Evolutionary conservation across 53 echinoderm and acorn worm genomes (phyloP), one percentile per base, ranked within the genome.

Genomic region (Temnopleurus reevesii): DNA sequence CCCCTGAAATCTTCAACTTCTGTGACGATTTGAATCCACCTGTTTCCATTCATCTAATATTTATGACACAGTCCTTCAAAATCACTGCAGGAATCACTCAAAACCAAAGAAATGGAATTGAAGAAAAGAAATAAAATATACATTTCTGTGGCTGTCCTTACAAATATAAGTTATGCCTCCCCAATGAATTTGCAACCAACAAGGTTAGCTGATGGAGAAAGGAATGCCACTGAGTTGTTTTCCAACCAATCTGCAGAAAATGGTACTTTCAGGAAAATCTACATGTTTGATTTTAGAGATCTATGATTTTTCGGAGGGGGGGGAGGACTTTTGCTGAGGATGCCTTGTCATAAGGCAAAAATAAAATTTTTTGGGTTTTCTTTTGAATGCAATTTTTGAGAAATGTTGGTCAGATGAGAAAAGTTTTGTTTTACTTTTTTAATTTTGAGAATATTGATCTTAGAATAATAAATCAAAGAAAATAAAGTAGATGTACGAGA

Each of bases 31-130:
- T 3, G 4, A 58, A 58, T 8, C 71, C 71, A 71, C 71, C 71
- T 71, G 71, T 71, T 71, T 71, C 41, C 38, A 71, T 38, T 71
- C 71, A 71, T 38, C 41, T 71, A 21, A 8, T 41, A 71, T 71
- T 71, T 41, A 71, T 71, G 71, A 71, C 71, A 71, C 19, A 8
- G 71, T 71, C 71, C 71, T 71, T 21, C 21, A 71, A 36, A 71
- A 71, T 71, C 71, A 71, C n/a, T 34, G 23, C 17, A 38, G 5
- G 23, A 41, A 30, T 71, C 38, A 71, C 6, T 63, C 63, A 63
- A 63, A 30, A n/a, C n/a, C n/a, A n/a, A n/a, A n/a, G n/a, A n/a
- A n/a, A n/a, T n/a, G n/a, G n/a, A n/a, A n/a, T n/a, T 13, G 17
- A 33, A 33, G 33, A 33, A 4, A 30, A 63, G 33, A 63, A 63